Evolutionary conservation across 30 jellyfish, hydroid and myxozoan species (phyloP), one percentile per base, ranked within the genome.

Genomic region (Nemopilema nomurai): DNA sequence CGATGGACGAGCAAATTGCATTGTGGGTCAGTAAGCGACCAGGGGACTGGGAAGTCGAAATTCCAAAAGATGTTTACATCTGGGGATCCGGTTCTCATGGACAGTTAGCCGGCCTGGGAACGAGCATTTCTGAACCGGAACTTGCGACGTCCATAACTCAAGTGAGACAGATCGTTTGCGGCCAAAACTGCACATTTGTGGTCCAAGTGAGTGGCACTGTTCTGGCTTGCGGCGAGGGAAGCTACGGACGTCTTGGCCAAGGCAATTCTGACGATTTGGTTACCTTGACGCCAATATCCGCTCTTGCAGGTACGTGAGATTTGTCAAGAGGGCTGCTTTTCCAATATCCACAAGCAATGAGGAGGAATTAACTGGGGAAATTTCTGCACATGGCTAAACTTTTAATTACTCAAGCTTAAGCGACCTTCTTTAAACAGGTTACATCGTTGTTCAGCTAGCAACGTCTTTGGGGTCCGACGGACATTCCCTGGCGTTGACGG

Each of bases 11-110:
- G 57, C 96, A 93, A 71, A 83, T 93, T n/a, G 89, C 85, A 28
- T 21, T 80, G 18, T 93, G 98, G 98, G 90, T 85, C 17, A 66
- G 72, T 31, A 83, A 78, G 41, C 62, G 65, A 4, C 98, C 98
- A 0, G 77, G 88, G 18, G 98, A 93, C 62, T 93, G 98, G 98
- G 96, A 93, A 86, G 32, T 85, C 24, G 93, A 84, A 29, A 41
- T 83, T 1, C 92, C 96, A 18, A 88, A 79, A 53, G 81, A 77
- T 28, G 97, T 84, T 53, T 93, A 74, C 81, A 62, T 85, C 18
- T 93, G 98, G 98, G 98, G 98, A 8, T 82, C 94, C 9, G 97
- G 97, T 4, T 67, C 87, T 8, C 92, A 85, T 24, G 98, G 98
- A 4, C 96, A 93, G 80, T 92, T 93, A 0, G 86, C 96, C 0